Conservation (phyloP, 2,888 invertebrate genomes). For the Dryadula phaetusa region DNA sequence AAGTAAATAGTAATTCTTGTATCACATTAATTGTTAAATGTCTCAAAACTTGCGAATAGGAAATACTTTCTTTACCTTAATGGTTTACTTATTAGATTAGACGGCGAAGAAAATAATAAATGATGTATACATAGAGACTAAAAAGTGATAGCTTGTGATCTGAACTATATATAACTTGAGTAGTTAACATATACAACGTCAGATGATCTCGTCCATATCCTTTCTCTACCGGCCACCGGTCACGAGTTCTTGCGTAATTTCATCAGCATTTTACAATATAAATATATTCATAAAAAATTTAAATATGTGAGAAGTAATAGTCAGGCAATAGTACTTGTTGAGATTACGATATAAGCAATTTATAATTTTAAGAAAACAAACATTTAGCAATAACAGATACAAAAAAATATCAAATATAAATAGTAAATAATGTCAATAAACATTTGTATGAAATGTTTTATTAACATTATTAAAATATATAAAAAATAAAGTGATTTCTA, state of each 20-base stretch:
- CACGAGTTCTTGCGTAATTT: slow-evolving; percentile 49
- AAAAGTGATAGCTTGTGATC: background rate
- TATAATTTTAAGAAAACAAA: background rate
- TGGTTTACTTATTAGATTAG: no score
- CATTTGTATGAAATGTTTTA: no score
- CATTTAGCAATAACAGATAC: background rate
- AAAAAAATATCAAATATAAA: no score
- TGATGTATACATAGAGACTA: background rate
- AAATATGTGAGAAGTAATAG: background rate
- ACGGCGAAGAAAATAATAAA: no score
- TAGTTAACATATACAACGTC: slow-evolving; percentile 1
- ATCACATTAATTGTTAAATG: no score
- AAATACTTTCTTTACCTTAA: no score
- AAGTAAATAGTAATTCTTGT: background rate
- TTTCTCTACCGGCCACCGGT: slow-evolving; percentile 40
- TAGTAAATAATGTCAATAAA: background rate
- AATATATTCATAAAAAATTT: background rate
- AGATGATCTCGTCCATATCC: slow-evolving; percentile 35
- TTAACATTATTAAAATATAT: no score
- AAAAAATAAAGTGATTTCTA: no score
- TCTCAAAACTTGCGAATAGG: no score
- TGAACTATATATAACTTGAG: background rate
- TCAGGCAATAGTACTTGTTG: background rate
- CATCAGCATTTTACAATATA: slow-evolving; percentile 16
- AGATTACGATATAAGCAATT: background rate